Conservation (phyloP, 2,888 invertebrate species). For the Cerceris rybyensis region DNA sequence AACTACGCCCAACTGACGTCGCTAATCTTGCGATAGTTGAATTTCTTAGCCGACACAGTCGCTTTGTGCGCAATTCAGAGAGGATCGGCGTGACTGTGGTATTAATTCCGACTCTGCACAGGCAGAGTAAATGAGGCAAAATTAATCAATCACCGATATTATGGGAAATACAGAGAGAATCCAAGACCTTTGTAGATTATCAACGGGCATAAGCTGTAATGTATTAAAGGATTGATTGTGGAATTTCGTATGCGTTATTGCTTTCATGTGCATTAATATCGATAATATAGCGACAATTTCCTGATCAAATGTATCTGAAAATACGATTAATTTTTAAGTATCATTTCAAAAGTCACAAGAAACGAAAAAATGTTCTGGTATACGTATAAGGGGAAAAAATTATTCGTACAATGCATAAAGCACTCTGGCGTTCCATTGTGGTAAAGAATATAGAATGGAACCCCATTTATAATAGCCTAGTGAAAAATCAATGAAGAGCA, state of each 20-base stretch:
- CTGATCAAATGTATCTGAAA: too few relatives aligned
- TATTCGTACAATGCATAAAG: conserved; percentile 10
- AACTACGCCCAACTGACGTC: conserved; percentile 19
- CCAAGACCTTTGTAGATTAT: neutral
- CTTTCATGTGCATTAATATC: neutral
- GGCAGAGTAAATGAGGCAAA: neutral
- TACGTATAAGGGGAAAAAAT: neutral
- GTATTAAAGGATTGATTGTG: neutral
- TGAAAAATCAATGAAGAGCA: conserved; percentile 38
- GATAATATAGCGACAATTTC: neutral
- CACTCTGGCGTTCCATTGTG: conserved; percentile 5
- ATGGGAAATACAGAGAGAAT: neutral
- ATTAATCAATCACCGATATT: neutral
- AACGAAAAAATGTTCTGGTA: too few relatives aligned
- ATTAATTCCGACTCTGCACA: neutral
- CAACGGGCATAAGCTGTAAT: neutral
- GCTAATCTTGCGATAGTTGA: conserved; percentile 9
- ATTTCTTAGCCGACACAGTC: neutral
- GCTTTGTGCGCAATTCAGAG: neutral
- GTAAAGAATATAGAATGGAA: conserved; percentile 5
- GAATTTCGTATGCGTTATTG: neutral
- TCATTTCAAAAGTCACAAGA: too few relatives aligned
- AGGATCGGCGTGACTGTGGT: neutral
- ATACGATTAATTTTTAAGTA: too few relatives aligned
- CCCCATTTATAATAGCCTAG: conserved; percentile 10